Conservation (phyloP, 2,888 invertebrate species). For the Nezara viridula region DNA sequence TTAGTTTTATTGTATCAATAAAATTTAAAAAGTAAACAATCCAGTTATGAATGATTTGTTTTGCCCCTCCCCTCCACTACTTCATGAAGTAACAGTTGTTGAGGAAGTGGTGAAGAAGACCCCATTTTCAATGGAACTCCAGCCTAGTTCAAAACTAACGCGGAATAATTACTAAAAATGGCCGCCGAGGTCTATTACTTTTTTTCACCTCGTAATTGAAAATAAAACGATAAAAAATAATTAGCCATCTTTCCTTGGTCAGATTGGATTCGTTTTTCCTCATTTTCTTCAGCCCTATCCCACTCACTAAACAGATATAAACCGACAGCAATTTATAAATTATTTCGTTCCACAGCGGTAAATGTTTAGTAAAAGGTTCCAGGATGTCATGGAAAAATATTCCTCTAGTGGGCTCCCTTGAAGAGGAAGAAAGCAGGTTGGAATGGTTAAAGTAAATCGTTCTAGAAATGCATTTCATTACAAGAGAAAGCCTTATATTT, state of each 20-base stretch:
- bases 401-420: background rate
- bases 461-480: background rate
- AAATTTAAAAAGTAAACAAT: too few species aligned
- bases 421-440: background rate
- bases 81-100: background rate
- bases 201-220: background rate
- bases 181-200: background rate
- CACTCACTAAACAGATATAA: background rate
- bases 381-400: background rate
- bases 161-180: conserved; percentile 1
- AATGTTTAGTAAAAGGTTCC: background rate
- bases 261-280: background rate
- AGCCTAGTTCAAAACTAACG: conserved; percentile 9
- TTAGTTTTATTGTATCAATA: too few species aligned
- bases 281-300: background rate
- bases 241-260: background rate
- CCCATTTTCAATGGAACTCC: background rate
- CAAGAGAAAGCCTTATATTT: background rate
- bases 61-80: background rate
- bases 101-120: conserved; percentile 7
- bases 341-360: background rate
- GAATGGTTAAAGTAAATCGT: background rate
- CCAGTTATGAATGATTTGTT: background rate
- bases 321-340: background rate
- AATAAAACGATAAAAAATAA: background rate